Evolutionary conservation across 2,888 invertebrate species (phyloP).

Genomic region (Dione juno): DNA sequence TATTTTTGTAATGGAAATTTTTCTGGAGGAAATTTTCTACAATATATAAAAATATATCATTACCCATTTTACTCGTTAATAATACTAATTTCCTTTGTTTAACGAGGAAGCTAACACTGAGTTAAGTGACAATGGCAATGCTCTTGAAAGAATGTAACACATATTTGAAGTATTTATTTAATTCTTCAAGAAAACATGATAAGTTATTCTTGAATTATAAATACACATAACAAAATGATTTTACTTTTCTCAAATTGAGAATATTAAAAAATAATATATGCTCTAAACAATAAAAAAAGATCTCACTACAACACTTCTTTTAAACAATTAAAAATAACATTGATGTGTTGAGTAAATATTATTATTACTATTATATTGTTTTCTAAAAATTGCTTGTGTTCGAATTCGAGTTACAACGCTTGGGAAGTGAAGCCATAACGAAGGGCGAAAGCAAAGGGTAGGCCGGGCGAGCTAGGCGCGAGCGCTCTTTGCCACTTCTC

Average conservation of each 20-base stretch:
- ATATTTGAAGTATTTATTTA: no score
- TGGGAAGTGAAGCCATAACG: conserved; percentile 71
- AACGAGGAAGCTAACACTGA: no score
- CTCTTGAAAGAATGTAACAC: no score
- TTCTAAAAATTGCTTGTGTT: conserved; percentile 26
- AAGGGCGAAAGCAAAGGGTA: conserved; percentile 84
- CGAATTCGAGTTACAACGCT: conserved; percentile 70
- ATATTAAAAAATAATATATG: neutral
- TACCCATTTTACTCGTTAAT: no score
- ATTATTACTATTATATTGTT: neutral
- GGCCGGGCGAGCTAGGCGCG: conserved; percentile 66
- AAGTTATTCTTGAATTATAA: neutral
- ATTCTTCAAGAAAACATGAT: conserved; percentile 10
- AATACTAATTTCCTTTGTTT: no score
- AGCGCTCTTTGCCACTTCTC: conserved; percentile 80
- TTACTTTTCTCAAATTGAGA: neutral
- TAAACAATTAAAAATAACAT: neutral
- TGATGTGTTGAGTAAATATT: neutral
- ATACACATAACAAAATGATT: neutral
- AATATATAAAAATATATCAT: no score
- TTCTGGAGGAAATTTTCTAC: no score
- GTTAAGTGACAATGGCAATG: no score
- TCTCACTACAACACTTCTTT: neutral
- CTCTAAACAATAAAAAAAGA: neutral
- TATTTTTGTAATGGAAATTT: no score